These are phyloP conservation scores for Tinea trinotella DNA, from an alignment of 2,888 invertebrate species.

Conservation along the genomic window DNA sequence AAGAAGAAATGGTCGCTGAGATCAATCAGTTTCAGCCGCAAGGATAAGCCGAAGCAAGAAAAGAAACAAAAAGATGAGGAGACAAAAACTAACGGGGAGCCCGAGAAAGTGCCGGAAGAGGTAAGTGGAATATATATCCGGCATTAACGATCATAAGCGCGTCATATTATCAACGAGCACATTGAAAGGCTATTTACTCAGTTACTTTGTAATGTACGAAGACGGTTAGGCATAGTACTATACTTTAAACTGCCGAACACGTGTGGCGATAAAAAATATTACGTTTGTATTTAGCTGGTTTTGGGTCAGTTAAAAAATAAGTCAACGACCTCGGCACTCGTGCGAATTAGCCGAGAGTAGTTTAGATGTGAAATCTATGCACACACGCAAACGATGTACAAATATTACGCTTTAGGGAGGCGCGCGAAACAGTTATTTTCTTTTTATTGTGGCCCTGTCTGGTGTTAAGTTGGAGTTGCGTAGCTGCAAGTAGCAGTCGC, in stretches of 20 bases:
- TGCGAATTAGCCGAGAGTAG: constrained; percentile 13
- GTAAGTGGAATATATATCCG: constrained; percentile 47
- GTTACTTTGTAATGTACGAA: background rate
- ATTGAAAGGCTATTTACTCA: background rate
- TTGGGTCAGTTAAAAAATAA: constrained; percentile 19
- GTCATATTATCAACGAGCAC: constrained; percentile 12
- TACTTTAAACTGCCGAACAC: constrained; percentile 11
- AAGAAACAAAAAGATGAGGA: constrained; percentile 75
- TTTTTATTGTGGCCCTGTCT: too few species aligned
- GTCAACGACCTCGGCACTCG: constrained; percentile 15
- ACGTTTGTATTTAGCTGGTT: constrained; percentile 18
- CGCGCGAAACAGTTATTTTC: too few species aligned
- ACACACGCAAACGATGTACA: background rate
- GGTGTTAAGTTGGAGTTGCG: too few species aligned
- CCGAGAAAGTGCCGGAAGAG: constrained; percentile 77
- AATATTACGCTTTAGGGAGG: background rate
- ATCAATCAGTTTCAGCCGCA: constrained; percentile 88
- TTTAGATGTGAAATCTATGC: constrained; percentile 2
- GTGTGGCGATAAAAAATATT: constrained; percentile 17
- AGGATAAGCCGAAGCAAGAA: constrained; percentile 88
- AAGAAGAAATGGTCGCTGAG: constrained; percentile 94
- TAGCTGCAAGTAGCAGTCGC: too few species aligned
- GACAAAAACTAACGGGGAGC: constrained; percentile 73
- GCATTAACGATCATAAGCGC: background rate
- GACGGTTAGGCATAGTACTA: background rate